A percentile compares a stretch with the other conserved stretches of the same genome.
Evolutionary conservation across 2,113 vertebrate species (phyloP).

Genomic region (Ceratotherium simum): DNA sequence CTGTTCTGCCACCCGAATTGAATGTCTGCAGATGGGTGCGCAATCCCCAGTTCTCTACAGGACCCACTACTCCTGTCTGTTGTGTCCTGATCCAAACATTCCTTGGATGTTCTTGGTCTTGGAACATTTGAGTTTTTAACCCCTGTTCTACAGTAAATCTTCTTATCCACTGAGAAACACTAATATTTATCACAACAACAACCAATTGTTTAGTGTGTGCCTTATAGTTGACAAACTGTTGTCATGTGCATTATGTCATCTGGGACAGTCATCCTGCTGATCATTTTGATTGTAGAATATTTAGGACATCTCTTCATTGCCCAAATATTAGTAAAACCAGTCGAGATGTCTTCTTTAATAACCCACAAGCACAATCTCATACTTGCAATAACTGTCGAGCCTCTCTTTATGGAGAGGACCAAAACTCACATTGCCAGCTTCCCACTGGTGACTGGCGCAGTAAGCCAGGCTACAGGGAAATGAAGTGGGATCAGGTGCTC

Average conservation of each 20-base stretch:
- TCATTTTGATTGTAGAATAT: background rate
- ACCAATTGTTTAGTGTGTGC: background rate
- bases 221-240: background rate
- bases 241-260: background rate
- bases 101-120: background rate
- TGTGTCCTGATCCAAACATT: background rate
- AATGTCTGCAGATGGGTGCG: background rate
- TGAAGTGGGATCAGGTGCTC: constrained; percentile 68
- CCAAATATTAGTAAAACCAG: background rate
- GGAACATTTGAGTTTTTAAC: background rate
- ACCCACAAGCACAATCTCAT: background rate
- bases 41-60: background rate
- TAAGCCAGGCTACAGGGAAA: background rate
- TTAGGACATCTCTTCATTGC: background rate
- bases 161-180: background rate
- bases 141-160: background rate
- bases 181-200: background rate
- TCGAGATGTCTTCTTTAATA: background rate
- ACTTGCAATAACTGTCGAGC: background rate
- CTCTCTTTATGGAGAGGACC: background rate
- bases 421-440: constrained; percentile 30
- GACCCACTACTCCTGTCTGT: too few relatives aligned
- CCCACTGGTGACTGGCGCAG: background rate
- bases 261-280: background rate
- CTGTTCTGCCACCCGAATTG: background rate